Conservation (phyloP, 2,888 invertebrate species). For the Calliopum simillimum region DNA sequence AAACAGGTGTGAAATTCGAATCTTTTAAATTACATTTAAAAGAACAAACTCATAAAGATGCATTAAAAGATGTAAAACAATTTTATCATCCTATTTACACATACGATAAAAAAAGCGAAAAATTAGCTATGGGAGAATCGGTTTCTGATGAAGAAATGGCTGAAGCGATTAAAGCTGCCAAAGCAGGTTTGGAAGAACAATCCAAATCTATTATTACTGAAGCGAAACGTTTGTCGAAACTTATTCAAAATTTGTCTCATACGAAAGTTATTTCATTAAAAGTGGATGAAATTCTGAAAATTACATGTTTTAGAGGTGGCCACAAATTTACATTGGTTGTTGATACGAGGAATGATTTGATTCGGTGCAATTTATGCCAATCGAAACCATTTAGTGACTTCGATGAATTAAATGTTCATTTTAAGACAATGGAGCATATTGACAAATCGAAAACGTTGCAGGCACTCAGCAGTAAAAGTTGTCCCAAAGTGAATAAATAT, state of each 20-base stretch:
- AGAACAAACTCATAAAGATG: conserved; percentile 30
- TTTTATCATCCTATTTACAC: conserved; percentile 49
- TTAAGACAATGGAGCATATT: neutral
- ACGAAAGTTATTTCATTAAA: conserved; percentile 1
- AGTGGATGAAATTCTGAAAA: conserved; percentile 21
- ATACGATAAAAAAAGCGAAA: conserved; percentile 35
- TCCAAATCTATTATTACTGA: neutral
- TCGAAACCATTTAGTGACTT: neutral
- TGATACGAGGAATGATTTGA: neutral
- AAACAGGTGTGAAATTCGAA: conserved; percentile 21
- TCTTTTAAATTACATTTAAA: conserved; percentile 39
- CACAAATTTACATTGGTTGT: conserved; percentile 10
- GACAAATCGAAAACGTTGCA: neutral
- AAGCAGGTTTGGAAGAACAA: neutral
- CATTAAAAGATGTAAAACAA: conserved; percentile 38
- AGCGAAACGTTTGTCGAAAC: conserved; percentile 17
- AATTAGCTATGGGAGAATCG: conserved; percentile 28
- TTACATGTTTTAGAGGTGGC: neutral
- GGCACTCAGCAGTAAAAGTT: neutral
- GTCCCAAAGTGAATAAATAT: conserved; percentile 15
- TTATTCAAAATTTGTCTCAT: neutral
- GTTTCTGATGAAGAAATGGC: conserved; percentile 26
- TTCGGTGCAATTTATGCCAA: conserved; percentile 21
- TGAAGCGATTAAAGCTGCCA: neutral
- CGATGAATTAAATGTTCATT: conserved; percentile 14